These are phyloP conservation scores for Centrocercus urophasianus DNA, from an alignment of 2,113 vertebrate genomes.

Conservation along the genomic window DNA sequence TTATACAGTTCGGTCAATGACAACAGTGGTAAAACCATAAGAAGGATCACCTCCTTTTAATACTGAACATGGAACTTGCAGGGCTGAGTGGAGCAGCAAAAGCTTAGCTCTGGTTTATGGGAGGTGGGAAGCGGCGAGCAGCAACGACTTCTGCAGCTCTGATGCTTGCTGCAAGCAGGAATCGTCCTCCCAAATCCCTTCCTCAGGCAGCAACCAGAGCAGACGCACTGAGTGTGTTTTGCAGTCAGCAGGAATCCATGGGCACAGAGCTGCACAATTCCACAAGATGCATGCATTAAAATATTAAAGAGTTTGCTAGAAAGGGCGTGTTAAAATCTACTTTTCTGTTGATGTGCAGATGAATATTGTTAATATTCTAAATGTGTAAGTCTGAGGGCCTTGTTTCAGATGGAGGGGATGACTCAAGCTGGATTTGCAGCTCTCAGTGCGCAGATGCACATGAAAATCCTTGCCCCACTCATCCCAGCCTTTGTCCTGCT, in stretches of 20 bases:
- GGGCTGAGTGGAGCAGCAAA: not conserved
- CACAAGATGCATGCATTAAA: not conserved
- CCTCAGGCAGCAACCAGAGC: not conserved
- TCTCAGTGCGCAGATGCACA: not conserved
- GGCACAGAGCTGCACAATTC: not conserved
- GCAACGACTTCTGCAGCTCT: not conserved
- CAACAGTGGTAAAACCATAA: not conserved
- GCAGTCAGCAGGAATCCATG: not conserved
- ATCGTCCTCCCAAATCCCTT: conserved; percentile 25
- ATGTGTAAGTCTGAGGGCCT: not conserved
- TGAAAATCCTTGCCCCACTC: not conserved
- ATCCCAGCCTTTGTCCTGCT: not conserved
- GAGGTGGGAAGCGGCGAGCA: not conserved
- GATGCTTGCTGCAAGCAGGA: not conserved
- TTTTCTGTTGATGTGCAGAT: not conserved
- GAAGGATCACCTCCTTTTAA: not conserved
- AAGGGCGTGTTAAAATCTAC: not conserved
- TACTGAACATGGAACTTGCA: not conserved
- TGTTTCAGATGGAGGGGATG: not conserved
- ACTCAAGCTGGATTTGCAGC: not conserved
- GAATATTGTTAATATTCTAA: not conserved
- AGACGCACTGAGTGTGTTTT: not conserved
- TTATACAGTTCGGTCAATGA: not conserved
- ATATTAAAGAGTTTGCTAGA: not conserved
- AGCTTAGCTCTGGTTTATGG: not conserved